Evolutionary conservation across 2,888 invertebrate genomes (phyloP).

Genomic region (Aleiodes leptofemur): DNA sequence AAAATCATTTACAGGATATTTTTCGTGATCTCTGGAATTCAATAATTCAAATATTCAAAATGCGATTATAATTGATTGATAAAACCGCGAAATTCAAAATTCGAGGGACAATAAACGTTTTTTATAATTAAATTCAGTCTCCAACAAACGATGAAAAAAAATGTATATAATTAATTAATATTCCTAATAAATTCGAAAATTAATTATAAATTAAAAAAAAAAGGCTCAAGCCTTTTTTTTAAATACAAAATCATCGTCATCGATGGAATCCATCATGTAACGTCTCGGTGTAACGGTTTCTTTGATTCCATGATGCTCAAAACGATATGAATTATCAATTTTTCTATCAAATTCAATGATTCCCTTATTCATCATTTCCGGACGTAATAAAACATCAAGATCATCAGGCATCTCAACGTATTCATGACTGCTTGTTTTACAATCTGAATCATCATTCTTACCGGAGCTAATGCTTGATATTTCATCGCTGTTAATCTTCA

Average conservation of each 20-base stretch:
- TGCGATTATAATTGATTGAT: not conserved
- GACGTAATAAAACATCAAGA: constrained; percentile 38
- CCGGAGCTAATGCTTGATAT: constrained; percentile 15
- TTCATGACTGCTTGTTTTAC: constrained; percentile 7
- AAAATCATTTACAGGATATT: not conserved
- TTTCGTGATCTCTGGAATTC: too few relatives aligned
- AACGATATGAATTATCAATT: constrained; percentile 28
- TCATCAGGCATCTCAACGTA: constrained; percentile 34
- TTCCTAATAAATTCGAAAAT: not conserved
- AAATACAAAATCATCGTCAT: constrained; percentile 32
- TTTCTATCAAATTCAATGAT: not conserved
- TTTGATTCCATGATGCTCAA: constrained; percentile 39
- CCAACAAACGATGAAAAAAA: too few relatives aligned
- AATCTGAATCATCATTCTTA: constrained; percentile 39
- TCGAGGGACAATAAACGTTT: not conserved
- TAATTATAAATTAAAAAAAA: not conserved
- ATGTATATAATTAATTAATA: too few relatives aligned
- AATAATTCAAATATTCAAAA: too few relatives aligned
- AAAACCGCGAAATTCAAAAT: not conserved
- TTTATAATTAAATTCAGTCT: too few relatives aligned
- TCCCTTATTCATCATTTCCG: constrained; percentile 22
- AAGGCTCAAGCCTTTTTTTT: constrained; percentile 9
- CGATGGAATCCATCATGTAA: constrained; percentile 26
- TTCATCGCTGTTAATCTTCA: not conserved
- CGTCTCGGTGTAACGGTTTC: constrained; percentile 27